phyloP scores from a whole-genome alignment of 2,113 vertebrate species.

The Seriola aureovittata region DNA sequence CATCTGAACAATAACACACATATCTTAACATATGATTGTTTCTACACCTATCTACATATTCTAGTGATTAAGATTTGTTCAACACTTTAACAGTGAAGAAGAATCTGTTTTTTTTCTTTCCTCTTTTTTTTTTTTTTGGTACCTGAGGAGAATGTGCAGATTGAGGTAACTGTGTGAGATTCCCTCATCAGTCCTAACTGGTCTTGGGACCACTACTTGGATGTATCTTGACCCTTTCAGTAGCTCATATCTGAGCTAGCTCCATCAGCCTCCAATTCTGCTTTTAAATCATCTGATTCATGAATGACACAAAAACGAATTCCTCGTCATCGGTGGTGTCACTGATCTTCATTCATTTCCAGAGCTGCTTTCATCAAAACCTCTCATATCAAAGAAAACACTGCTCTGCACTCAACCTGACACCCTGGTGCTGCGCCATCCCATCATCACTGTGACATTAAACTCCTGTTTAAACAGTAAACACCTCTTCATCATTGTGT shows the following conservation, averaged over 20 bases:
- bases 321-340: neutral
- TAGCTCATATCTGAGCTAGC: neutral
- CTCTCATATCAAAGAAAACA: too few relatives aligned
- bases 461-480: too few relatives aligned
- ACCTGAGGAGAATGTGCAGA: neutral
- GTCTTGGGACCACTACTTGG: neutral
- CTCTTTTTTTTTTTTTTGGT: neutral
- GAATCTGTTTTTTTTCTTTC: neutral
- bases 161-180: neutral
- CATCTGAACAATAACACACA: neutral
- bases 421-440: too few relatives aligned
- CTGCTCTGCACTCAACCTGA: too few relatives aligned
- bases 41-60: conserved; percentile 5
- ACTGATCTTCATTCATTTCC: too few relatives aligned
- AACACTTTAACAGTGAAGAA: neutral
- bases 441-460: too few relatives aligned
- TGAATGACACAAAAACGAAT: neutral
- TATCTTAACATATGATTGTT: neutral
- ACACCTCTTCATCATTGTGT: too few relatives aligned
- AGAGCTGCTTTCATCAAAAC: too few relatives aligned
- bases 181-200: neutral
- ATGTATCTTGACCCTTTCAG: neutral
- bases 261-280: neutral
- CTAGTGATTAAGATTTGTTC: neutral
- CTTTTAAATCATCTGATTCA: neutral